Base-by-base conservation (phyloP, 2,888 invertebrate genomes). In the Litoditis marina region DNA sequence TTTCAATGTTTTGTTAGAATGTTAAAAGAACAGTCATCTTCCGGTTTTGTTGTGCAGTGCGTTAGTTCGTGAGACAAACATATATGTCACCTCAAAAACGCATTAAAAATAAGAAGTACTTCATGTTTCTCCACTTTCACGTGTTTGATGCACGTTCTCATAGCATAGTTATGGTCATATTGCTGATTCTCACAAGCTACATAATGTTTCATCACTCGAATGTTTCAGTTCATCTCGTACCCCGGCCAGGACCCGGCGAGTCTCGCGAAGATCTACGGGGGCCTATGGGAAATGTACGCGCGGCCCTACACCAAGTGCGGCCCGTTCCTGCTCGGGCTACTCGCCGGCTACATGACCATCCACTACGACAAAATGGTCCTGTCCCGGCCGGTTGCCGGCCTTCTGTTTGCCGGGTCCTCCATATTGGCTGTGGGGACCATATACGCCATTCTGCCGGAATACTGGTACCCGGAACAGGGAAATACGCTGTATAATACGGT, bases 271-370 rank as follows among this genome's bases (percentile, higher is more conserved):
- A 71, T 78, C 31, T 80, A 81, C 65, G 73, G 63, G 7, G 79
- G 80, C 4, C 63, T 81, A 7, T 79, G 77, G 79, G 76, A 80
- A 51, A 76, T 80, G 69, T 81, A 81, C 69, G 72, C 74, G 1
- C 73, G 80, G 30, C 81, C 81, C 5, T 71, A 73, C 63, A 81
- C 81, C 51, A 81, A 80, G 60, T 78, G 78, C 60, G 81, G 80
- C 7, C 81, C 81, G 11, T 81, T 79, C 65, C 56, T 81, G 6
- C 68, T 81, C 42, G 81, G 81, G 27, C 58, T 81, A 7, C 63
- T 79, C 4, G 55, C 77, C 55, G 81, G 81, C 39, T 73, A 70
- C 57, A 60, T 69, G 50, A 72, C 69, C n/a, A 60, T 63, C 22
- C 53, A 56, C 7, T 39, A 22, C 50, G 57, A 67, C 28, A 54